phyloP scores from a whole-genome alignment of 2,888 invertebrate species.

The Temnothorax rugatulus region DNA sequence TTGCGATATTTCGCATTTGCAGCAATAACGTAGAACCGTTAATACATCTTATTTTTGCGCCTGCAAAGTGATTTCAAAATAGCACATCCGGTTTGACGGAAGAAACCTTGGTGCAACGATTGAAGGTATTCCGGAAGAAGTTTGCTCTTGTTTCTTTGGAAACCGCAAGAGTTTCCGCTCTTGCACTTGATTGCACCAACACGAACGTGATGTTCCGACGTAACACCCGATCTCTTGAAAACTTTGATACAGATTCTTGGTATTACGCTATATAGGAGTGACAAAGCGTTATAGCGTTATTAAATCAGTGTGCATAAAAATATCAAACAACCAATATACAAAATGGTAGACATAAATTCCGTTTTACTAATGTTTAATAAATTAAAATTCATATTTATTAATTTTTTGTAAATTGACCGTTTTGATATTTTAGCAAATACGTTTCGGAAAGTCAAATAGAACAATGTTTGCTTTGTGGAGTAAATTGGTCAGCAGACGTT shows the following conservation, averaged over 20 bases:
- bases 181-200: conserved; percentile 48
- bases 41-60: background rate
- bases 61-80: background rate
- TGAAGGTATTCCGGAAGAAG: conserved; percentile 12
- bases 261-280: background rate
- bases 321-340: background rate
- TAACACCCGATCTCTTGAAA: conserved; percentile 36
- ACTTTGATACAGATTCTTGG: conserved; percentile 29
- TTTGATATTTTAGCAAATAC: background rate
- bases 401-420: background rate
- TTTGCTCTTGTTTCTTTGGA: conserved; percentile 51
- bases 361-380: background rate
- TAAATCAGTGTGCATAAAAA: background rate
- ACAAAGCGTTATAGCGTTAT: background rate
- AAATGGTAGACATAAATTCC: background rate
- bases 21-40: background rate
- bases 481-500: conserved; percentile 33
- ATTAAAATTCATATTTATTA: background rate
- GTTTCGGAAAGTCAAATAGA: background rate
- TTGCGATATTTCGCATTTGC: background rate
- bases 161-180: conserved; percentile 59
- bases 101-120: background rate
- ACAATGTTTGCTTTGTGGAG: conserved; percentile 8
- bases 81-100: background rate
- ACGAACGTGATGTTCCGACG: conserved; percentile 44